phyloP scores from a whole-genome alignment of 2,113 vertebrate genomes.

The Elaphurus davidianus region DNA sequence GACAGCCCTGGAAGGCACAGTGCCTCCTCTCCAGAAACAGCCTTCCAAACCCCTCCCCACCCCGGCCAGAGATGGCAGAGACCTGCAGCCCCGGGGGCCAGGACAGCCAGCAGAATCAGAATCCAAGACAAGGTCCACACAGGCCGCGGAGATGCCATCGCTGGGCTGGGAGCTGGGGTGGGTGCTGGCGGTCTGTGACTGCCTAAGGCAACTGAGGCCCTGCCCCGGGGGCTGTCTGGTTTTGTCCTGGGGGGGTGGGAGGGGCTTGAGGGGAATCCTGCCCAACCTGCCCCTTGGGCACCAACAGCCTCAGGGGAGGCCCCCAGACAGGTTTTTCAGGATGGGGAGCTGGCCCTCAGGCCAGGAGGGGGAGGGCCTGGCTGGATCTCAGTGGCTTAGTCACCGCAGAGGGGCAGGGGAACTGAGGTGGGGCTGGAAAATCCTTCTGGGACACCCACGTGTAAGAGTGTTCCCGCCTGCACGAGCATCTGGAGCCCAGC shows the following conservation, averaged over 20 bases:
- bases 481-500: accelerated
- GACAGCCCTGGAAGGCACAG: background rate
- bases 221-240: background rate
- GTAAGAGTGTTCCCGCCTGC: background rate
- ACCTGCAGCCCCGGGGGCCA: slow-evolving; percentile 49
- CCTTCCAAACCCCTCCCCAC: background rate
- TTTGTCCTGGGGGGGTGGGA: slow-evolving; percentile 60
- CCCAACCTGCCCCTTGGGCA: slow-evolving; percentile 33
- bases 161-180: background rate
- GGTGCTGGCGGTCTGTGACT: background rate
- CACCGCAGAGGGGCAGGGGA: background rate
- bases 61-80: background rate
- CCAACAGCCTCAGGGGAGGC: background rate
- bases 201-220: background rate
- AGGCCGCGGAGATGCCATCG: slow-evolving; percentile 4
- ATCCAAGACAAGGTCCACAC: background rate
- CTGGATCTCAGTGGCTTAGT: background rate
- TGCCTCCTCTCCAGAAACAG: background rate
- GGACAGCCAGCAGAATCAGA: slow-evolving; percentile 56
- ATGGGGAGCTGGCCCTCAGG: background rate
- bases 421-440: background rate
- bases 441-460: background rate
- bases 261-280: slow-evolving; percentile 38
- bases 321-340: slow-evolving; percentile 71
- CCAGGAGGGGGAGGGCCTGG: background rate